Evolutionary conservation across 1,140 invertebrate genomes (phyloP), one percentile per base, ranked within the genome.

Genomic region (Galendromus occidentalis): DNA sequence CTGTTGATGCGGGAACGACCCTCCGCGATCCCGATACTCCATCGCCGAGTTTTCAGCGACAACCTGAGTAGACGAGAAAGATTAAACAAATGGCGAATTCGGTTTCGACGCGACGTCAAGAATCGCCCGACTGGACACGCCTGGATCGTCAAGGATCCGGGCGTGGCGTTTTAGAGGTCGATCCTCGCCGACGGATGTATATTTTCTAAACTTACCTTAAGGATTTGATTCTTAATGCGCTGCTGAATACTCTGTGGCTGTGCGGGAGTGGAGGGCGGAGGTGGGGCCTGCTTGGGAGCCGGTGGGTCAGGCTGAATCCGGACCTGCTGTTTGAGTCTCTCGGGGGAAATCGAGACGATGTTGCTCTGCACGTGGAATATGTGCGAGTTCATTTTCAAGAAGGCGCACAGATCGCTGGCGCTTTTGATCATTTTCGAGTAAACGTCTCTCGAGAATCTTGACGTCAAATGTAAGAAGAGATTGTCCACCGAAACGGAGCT

Each of bases 361-460:
- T 91, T 91, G 45, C 85, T 82, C 74, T 92, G 88, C 41, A 92
- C 87, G 72, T 88, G 85, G 75, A 92, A 92, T 69, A 85, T 83
- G 74, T 92, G 86, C 7, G 87, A 86, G 73, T 90, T 88, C 78
- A 94, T 83, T 75, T 88, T 87, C 2, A 93, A 76, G 73, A 93
- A 92, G 22, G 87, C 88, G 42, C 82, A 83, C 47, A 93, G 76
- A 76, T 93, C 90, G 51, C 85, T 84, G 0, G 86, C 81, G 7
- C 85, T 89, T 74, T 90, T 89, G 70, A 91, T 91, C 76, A 90
- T 84, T 68, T 83, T 81, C 70, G 84, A 81, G 82, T 85, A 88
- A 29, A 72, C 66, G 67, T 84, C 83, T 72, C 86, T 81, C 17
- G 85, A 82, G 70, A 89, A 84, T 69, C 84, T 83, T 12, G 84